Evolutionary conservation across 2,797 vertebrate species (phyloP).

Genomic region (Acomys russatus): DNA sequence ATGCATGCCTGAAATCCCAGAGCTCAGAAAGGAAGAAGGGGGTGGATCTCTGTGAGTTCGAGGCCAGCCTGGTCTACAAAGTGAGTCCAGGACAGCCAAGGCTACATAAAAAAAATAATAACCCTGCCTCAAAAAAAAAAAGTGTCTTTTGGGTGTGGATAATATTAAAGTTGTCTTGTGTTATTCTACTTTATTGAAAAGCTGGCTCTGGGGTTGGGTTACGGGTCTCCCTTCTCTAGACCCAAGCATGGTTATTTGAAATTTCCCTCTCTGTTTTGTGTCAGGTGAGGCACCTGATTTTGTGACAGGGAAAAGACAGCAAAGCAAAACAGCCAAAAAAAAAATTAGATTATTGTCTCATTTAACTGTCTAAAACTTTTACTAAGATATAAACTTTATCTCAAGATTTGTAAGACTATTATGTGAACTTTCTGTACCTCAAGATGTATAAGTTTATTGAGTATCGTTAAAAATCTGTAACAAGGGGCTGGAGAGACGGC

Average conservation of each 20-base stretch:
- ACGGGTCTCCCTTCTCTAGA: not conserved
- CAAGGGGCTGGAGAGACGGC: no score
- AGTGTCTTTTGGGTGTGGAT: not conserved
- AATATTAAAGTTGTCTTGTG: not conserved
- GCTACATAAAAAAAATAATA: no score
- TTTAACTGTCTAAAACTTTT: not conserved
- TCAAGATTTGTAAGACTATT: not conserved
- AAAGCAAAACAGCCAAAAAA: not conserved
- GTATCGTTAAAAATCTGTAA: not conserved
- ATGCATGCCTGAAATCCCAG: no score
- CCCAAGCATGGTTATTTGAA: not conserved
- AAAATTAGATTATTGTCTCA: not conserved
- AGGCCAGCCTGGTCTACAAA: no score
- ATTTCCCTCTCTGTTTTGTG: not conserved
- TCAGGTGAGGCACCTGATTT: not conserved
- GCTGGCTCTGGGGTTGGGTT: not conserved
- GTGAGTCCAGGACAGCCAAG: no score
- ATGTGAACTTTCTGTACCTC: not conserved
- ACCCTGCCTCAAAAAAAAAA: no score
- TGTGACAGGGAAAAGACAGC: not conserved
- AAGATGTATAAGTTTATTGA: not conserved
- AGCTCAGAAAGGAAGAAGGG: no score
- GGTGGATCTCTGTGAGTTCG: no score
- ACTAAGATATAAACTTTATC: not conserved
- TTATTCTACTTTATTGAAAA: not conserved